These are phyloP conservation scores for Eublepharis macularius DNA, from an alignment of 2,113 vertebrate genomes.

Conservation along the genomic window DNA sequence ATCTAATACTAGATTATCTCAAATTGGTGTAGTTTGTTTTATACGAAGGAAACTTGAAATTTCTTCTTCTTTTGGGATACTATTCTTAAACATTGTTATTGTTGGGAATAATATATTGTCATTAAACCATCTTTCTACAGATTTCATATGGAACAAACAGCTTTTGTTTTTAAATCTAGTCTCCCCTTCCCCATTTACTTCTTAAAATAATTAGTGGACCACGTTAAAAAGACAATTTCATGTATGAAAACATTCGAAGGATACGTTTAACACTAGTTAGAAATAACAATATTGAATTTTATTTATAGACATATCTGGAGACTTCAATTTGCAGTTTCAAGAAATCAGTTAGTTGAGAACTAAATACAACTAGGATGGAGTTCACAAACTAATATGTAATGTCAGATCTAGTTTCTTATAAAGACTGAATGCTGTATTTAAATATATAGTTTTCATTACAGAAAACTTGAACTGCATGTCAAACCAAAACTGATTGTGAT, in stretches of 20 bases:
- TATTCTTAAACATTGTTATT: not conserved
- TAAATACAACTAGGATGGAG: not conserved
- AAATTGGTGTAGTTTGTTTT: no score
- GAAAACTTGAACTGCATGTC: not conserved
- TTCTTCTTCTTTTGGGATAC: no score
- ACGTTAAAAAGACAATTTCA: not conserved
- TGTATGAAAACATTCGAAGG: not conserved
- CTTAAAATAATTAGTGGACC: conserved; percentile 1
- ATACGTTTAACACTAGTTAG: conserved; percentile 41
- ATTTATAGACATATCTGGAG: conserved; percentile 36
- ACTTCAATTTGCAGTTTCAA: conserved; percentile 26
- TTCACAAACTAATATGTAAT: conserved; percentile 32
- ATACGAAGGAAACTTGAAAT: no score
- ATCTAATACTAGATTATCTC: no score
- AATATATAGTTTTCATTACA: conserved; percentile 31
- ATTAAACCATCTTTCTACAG: not conserved
- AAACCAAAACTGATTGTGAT: conserved; percentile 1
- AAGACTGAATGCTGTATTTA: conserved; percentile 6
- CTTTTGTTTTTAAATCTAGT: conserved; percentile 1
- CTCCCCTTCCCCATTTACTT: not conserved
- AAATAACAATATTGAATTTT: conserved; percentile 3
- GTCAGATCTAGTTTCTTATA: conserved; percentile 27
- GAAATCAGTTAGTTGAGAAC: conserved; percentile 19
- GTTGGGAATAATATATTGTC: conserved; percentile 2
- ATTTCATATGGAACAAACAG: not conserved